Conservation (phyloP, 2,113 vertebrate genomes). For the Brachyhypopomus gauderio region DNA sequence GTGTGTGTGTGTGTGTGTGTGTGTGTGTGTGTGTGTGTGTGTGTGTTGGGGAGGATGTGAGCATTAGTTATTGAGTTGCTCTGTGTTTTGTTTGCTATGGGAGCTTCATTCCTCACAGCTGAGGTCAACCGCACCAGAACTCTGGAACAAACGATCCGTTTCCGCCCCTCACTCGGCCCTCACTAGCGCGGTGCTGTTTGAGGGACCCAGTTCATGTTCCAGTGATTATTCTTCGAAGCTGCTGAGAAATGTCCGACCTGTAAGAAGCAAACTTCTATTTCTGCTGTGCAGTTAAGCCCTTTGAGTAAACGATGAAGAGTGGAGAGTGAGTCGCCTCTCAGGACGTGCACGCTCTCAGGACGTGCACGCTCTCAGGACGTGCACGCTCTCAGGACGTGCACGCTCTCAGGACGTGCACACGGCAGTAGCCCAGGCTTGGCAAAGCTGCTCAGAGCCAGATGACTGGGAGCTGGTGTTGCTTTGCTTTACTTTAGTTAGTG, state of each 20-base stretch:
- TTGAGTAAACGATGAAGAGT: too few species aligned
- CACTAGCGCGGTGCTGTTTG: background rate
- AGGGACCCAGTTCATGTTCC: background rate
- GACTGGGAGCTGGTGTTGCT: too few species aligned
- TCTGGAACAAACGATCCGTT: background rate
- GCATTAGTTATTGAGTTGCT: slow-evolving; percentile 14
- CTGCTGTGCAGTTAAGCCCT: too few species aligned
- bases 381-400: background rate
- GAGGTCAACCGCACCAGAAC: background rate
- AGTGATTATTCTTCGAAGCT: background rate
- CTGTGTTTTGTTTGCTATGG: slow-evolving; percentile 1
- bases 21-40: background rate
- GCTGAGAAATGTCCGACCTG: background rate
- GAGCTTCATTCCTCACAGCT: background rate
- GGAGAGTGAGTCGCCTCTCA: too few species aligned
- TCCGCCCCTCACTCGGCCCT: background rate
- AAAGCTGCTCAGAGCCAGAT: background rate
- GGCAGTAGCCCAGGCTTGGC: background rate
- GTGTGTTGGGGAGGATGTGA: slow-evolving; percentile 3
- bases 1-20: background rate
- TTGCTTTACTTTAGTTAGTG: too few species aligned
- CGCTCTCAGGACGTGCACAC: background rate
- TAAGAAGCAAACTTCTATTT: background rate
- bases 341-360: background rate
- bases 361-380: background rate